Conservation (phyloP, 1,140 invertebrate species). For the Zaprionus nigranus region DNA sequence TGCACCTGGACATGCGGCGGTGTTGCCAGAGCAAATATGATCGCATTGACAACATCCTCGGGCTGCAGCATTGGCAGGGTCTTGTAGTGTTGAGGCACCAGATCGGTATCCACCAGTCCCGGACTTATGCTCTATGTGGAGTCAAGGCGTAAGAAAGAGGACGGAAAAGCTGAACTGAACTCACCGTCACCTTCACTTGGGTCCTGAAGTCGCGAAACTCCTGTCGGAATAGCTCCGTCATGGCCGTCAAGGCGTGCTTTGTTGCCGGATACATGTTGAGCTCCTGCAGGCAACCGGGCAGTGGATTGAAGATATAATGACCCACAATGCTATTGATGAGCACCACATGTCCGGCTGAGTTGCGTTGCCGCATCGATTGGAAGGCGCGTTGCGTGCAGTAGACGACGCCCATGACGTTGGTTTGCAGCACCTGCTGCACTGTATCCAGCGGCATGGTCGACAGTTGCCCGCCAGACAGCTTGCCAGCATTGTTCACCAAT, state of each 20-base stretch:
- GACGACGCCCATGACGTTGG: constrained; percentile 89
- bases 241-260: constrained; percentile 89
- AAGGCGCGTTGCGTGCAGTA: constrained; percentile 88
- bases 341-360: constrained; percentile 88
- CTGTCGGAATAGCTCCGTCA: constrained; percentile 87
- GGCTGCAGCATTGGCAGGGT: constrained; percentile 73
- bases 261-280: constrained; percentile 87
- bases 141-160: background rate
- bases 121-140: constrained; percentile 86
- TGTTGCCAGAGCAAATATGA: constrained; percentile 85
- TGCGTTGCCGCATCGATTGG: constrained; percentile 87
- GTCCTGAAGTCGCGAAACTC: constrained; percentile 87
- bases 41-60: constrained; percentile 86
- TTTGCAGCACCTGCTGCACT: constrained; percentile 87
- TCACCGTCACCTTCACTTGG: constrained; percentile 89
- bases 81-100: constrained; percentile 75
- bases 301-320: constrained; percentile 84
- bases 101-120: constrained; percentile 86
- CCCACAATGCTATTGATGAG: constrained; percentile 89
- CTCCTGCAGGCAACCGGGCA: constrained; percentile 57
- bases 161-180: constrained; percentile 39
- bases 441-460: constrained; percentile 70
- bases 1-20: constrained; percentile 85
- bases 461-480: constrained; percentile 84
- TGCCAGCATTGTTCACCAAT: constrained; percentile 90